phyloP scores from a whole-genome alignment of 2,888 invertebrate genomes.

The Yponomeuta malinellus region DNA sequence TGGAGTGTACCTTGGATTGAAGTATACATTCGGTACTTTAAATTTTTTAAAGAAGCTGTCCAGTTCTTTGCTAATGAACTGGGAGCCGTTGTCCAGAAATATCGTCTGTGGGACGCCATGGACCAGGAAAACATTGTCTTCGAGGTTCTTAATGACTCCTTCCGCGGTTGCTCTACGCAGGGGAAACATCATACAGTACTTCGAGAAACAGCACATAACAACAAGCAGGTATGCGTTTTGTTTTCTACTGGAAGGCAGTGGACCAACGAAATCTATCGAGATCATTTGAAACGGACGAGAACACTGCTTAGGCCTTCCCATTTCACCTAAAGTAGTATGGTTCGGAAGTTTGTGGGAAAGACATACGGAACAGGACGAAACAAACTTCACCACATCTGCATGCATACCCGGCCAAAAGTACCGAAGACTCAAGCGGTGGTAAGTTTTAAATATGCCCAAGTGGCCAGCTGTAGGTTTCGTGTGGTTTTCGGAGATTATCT shows the following conservation, averaged over 20 bases:
- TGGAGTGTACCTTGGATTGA: neutral
- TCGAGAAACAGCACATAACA: slow-evolving; percentile 24
- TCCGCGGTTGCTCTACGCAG: slow-evolving; percentile 21
- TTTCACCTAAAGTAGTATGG: slow-evolving; percentile 22
- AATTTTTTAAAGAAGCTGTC: no score
- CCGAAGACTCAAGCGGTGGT: no score
- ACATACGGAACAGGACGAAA: no score
- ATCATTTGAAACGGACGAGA: slow-evolving; percentile 26
- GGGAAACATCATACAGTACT: slow-evolving; percentile 25
- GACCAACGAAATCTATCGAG: slow-evolving; percentile 27
- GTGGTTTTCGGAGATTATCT: no score
- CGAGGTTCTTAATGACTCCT: slow-evolving; percentile 18
- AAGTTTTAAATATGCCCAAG: no score
- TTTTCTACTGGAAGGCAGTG: slow-evolving; percentile 21
- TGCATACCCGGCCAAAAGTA: no score
- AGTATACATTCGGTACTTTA: no score
- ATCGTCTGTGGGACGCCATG: no score
- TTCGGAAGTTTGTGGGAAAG: slow-evolving; percentile 15
- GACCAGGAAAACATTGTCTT: slow-evolving; percentile 21
- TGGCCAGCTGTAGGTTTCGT: no score
- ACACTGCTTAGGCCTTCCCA: slow-evolving; percentile 25
- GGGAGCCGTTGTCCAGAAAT: no score
- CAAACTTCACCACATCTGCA: no score
- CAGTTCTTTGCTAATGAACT: no score
- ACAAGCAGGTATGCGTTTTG: slow-evolving; percentile 20